Conservation (phyloP, 2,797 vertebrate species). For the Falco cherrug region DNA sequence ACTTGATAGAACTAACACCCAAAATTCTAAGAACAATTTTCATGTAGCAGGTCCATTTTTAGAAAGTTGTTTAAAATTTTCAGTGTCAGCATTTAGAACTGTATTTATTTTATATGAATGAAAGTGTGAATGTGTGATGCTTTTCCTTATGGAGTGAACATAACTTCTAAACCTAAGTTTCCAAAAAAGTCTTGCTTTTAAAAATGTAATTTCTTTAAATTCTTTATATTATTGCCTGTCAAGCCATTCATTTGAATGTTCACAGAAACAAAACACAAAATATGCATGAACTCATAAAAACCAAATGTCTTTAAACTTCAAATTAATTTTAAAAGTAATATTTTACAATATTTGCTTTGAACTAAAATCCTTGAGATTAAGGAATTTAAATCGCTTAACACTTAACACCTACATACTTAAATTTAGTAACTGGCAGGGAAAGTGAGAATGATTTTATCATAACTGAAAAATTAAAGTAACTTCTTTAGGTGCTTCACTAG, state of each 20-base stretch:
- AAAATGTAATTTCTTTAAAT: background rate
- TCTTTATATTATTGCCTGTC: background rate
- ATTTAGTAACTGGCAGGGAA: background rate
- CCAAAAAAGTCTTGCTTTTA: background rate
- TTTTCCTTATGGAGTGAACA: background rate
- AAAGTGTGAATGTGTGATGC: background rate
- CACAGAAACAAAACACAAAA: background rate
- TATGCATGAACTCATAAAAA: background rate
- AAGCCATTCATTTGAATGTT: background rate
- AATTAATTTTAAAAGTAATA: background rate
- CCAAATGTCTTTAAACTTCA: background rate
- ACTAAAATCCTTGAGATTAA: background rate
- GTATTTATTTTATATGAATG: background rate
- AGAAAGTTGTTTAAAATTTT: background rate
- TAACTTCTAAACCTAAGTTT: background rate
- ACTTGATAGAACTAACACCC: background rate
- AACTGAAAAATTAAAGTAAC: background rate
- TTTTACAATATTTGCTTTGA: constrained; percentile 35
- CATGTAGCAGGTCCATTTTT: background rate
- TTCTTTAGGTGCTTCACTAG: background rate
- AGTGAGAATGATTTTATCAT: background rate
- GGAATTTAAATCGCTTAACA: background rate
- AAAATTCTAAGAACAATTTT: background rate
- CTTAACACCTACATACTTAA: background rate
- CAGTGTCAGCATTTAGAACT: background rate